Conservation (phyloP, 2,113 vertebrate species). For the Platichthys flesus region DNA sequence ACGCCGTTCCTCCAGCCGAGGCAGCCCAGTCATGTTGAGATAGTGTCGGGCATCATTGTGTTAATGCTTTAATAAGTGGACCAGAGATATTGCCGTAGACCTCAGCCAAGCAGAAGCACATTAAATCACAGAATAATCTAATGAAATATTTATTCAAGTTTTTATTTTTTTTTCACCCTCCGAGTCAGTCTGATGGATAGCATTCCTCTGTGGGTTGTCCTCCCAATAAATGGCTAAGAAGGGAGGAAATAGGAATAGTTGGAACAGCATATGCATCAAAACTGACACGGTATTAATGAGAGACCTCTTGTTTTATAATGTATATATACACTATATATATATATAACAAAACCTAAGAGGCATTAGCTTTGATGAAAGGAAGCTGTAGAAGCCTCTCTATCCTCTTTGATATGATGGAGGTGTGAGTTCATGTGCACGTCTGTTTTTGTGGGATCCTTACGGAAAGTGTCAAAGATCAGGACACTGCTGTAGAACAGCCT, state of each 20-base stretch:
- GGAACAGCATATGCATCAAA: constrained; percentile 16
- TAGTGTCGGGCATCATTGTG: constrained; percentile 70
- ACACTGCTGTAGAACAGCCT: constrained; percentile 67
- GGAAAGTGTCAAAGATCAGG: constrained; percentile 69
- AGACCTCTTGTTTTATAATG: constrained; percentile 1
- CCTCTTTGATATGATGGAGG: constrained; percentile 35
- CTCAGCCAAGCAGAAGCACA: constrained; percentile 69
- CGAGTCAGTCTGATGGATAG: constrained; percentile 58
- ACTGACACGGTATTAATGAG: constrained; percentile 14
- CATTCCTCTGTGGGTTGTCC: constrained; percentile 48
- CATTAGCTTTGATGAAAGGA: constrained; percentile 40
- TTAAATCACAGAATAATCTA: constrained; percentile 80
- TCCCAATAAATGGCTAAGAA: constrained; percentile 32
- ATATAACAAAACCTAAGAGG: constrained; percentile 18
- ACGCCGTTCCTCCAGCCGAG: constrained; percentile 29
- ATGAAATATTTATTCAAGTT: constrained; percentile 81
- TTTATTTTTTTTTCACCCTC: constrained; percentile 66
- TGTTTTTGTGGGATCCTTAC: constrained; percentile 48
- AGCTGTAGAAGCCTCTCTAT: constrained; percentile 23
- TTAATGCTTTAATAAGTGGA: constrained; percentile 80
- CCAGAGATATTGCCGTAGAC: constrained; percentile 75
- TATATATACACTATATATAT: neutral
- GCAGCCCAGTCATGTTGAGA: constrained; percentile 60
- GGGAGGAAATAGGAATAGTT: constrained; percentile 24
- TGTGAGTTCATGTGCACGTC: constrained; percentile 37